Conservation (phyloP, 2,113 vertebrate species). For the Psettodes erumei region DNA sequence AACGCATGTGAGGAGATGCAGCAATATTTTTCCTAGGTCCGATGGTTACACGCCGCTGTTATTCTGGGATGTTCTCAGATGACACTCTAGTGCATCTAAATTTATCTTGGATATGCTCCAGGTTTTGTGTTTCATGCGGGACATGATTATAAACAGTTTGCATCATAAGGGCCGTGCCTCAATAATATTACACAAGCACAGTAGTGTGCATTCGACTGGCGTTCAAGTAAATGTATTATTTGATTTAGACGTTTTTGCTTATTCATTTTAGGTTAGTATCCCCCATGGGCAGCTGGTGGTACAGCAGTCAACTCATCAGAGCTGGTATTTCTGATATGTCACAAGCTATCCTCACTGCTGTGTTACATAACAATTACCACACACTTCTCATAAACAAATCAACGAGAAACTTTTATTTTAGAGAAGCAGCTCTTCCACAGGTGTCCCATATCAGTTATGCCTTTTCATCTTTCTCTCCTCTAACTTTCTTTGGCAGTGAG, state of each 20-base stretch:
- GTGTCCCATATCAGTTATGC: constrained; percentile 11
- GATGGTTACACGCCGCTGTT: constrained; percentile 1
- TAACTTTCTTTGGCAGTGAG: background rate
- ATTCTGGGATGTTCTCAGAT: constrained; percentile 26
- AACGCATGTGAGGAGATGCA: background rate
- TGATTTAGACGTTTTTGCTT: background rate
- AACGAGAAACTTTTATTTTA: background rate
- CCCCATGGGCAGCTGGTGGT: constrained; percentile 12
- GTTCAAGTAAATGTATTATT: background rate
- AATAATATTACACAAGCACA: background rate
- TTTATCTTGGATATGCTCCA: constrained; percentile 24
- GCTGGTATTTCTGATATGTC: constrained; percentile 52
- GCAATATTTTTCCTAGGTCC: background rate
- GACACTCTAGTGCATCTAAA: constrained; percentile 18
- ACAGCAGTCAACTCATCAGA: constrained; percentile 44
- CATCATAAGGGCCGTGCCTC: background rate
- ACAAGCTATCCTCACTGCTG: constrained; percentile 25
- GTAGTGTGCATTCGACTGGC: background rate
- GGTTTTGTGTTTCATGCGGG: constrained; percentile 13
- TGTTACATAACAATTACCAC: constrained; percentile 53
- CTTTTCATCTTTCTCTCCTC: background rate
- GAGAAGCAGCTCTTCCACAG: background rate
- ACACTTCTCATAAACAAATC: background rate
- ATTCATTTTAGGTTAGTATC: background rate
- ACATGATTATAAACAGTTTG: constrained; percentile 6